Percentiles rank a stretch among this genome's conserved stretches.
Conservation (phyloP, 2,113 vertebrate species). For the Climacteris rufus region DNA sequence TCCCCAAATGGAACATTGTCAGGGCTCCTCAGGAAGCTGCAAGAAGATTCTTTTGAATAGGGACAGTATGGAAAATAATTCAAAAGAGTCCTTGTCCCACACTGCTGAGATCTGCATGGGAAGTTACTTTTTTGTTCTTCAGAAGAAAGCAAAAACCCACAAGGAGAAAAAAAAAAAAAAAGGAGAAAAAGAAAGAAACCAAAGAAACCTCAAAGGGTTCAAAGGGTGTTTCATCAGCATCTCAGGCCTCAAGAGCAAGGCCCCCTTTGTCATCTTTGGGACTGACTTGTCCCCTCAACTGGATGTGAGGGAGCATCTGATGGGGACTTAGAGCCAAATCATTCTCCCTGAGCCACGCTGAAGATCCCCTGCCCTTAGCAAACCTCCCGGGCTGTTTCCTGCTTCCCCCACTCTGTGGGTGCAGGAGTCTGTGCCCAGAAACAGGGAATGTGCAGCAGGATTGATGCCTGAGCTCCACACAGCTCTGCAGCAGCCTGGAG, state of each 20-base stretch:
- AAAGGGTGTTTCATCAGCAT: conserved; percentile 15
- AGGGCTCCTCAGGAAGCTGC: conserved; percentile 6
- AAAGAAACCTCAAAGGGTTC: conserved; percentile 46
- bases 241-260: neutral
- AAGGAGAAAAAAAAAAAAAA: neutral
- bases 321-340: neutral
- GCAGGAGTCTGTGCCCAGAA: neutral
- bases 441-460: neutral
- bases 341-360: accelerated
- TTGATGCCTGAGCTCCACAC: neutral
- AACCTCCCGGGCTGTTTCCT: neutral
- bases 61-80: neutral
- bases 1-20: neutral
- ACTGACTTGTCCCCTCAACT: neutral
- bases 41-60: neutral
- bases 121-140: conserved; percentile 47
- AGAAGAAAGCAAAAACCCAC: conserved; percentile 57
- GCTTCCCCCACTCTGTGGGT: accelerated
- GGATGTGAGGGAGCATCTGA: neutral
- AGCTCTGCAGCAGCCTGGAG: neutral
- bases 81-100: conserved; percentile 38
- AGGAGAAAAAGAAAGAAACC: neutral
- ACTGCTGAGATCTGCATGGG: conserved; percentile 13
- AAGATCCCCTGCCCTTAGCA: neutral
- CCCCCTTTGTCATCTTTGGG: neutral